Base-by-base conservation (phyloP, 2,888 invertebrate species). In the Rotaria magnacalcarata region DNA sequence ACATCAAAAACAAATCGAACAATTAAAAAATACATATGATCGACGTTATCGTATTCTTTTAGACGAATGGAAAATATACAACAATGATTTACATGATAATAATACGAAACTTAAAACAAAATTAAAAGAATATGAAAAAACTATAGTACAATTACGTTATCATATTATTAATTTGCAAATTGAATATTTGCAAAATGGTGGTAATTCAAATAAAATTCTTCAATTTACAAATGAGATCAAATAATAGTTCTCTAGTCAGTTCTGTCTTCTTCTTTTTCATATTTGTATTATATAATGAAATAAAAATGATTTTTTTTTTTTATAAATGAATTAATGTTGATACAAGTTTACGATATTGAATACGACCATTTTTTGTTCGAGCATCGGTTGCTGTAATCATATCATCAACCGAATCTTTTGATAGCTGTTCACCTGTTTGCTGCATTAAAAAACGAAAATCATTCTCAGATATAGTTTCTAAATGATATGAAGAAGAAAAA, bases 401-500 rank as follows among this genome's bases (percentile, higher is more conserved):
- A 47, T 80, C 80, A 24, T 80, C 80, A 80, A 47, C 43, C 4
- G 80, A 80, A 47, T 80, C 47, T 47, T 80, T 80, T 10, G 80
- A n/a, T 47, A 80, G n/a, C 47, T 16, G 80, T 47, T 80, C 80
- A 47, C 80, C 80, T n/a, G 47, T 80, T 80, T 80, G 80, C n/a
- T 43, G 43, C 80, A 80, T 80, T 80, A 80, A 34, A 80, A 80
- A 80, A 47, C 80, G 80, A 80, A 80, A 80, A 80, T 80, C 80
- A 47, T 47, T 80, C 8, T 80, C 80, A n/a, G 47, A 80, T 47
- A 80, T 80, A 5, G 80, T 80, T 47, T 80, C 80, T 80, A 47
- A 47, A 19, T 24, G 47, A 47, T 47, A 11, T n/a, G 0, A n/a
- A 24, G 34, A 47, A 80, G 8, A 47, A 19, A 0, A 24, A 80